Conservation (phyloP, 2,113 vertebrate species). For the Oreochromis aureus region DNA sequence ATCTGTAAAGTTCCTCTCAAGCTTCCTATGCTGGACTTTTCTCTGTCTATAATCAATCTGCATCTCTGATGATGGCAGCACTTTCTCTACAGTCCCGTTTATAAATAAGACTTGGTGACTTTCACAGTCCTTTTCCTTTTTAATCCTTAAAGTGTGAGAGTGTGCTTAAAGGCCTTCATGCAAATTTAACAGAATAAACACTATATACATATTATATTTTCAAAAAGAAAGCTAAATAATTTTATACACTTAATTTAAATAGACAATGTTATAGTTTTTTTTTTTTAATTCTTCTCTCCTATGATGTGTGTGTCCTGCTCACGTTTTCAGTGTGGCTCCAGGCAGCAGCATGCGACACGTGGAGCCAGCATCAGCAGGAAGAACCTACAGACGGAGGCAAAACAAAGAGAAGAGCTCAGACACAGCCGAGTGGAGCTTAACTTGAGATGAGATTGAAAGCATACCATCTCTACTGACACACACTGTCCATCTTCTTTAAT, state of each 20-base stretch:
- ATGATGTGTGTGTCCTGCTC: neutral
- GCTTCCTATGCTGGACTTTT: neutral
- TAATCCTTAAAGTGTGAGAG: neutral
- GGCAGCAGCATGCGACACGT: conserved; percentile 4
- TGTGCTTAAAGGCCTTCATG: neutral
- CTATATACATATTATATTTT: neutral
- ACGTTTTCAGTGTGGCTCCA: neutral
- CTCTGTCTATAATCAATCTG: neutral
- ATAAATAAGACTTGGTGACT: neutral
- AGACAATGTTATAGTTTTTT: neutral
- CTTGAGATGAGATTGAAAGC: neutral
- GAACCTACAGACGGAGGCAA: neutral
- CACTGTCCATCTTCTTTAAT: neutral
- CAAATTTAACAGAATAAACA: neutral
- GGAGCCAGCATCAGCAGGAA: conserved; percentile 11
- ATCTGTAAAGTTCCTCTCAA: neutral
- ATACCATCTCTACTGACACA: neutral
- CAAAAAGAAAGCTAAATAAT: neutral
- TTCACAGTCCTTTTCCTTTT: neutral
- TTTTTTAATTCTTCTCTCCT: neutral
- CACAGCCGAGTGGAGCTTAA: neutral
- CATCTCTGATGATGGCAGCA: neutral
- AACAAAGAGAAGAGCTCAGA: neutral
- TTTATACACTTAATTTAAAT: neutral
- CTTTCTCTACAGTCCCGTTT: neutral